A percentile compares a stretch with the other conserved stretches of the same genome.
Conservation (phyloP, 2,797 vertebrate species). For the Mallotus villosus region DNA sequence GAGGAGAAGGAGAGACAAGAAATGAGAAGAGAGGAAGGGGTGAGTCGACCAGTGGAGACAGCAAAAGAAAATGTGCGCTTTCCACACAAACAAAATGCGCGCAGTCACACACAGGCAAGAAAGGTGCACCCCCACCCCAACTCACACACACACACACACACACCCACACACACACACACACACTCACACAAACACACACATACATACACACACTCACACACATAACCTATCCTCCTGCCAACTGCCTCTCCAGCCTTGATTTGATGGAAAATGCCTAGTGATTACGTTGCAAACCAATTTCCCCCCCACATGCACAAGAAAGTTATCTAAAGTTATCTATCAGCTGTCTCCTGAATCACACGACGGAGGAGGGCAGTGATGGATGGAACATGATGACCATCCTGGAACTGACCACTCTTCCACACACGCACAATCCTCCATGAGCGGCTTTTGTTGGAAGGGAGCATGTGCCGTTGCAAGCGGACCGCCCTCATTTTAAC, state of each 20-base stretch:
- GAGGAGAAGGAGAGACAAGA: too few relatives aligned
- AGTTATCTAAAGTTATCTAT: too few relatives aligned
- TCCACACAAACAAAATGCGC: neutral
- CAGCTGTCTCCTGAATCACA: conserved; percentile 50
- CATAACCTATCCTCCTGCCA: conserved; percentile 18
- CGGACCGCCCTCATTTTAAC: conserved; percentile 81
- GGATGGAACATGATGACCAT: conserved; percentile 61
- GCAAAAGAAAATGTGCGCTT: too few relatives aligned
- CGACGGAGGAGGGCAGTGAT: conserved; percentile 46
- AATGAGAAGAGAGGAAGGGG: neutral
- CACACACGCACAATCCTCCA: neutral
- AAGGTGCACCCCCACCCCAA: too few relatives aligned
- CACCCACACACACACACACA: conserved; percentile 12
- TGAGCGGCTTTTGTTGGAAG: conserved; percentile 72
- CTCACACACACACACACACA: neutral
- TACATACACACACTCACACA: conserved; percentile 13
- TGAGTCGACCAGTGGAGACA: neutral
- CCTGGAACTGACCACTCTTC: conserved; percentile 45
- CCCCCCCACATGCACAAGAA: too few relatives aligned
- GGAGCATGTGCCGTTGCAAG: conserved; percentile 74
- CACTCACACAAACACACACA: neutral
- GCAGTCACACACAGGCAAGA: neutral
- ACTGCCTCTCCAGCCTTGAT: conserved; percentile 27
- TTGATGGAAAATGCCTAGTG: too few relatives aligned
- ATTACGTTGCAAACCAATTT: too few relatives aligned